Conservation (phyloP, 1,140 invertebrate genomes). For the Cotesia vestalis region DNA sequence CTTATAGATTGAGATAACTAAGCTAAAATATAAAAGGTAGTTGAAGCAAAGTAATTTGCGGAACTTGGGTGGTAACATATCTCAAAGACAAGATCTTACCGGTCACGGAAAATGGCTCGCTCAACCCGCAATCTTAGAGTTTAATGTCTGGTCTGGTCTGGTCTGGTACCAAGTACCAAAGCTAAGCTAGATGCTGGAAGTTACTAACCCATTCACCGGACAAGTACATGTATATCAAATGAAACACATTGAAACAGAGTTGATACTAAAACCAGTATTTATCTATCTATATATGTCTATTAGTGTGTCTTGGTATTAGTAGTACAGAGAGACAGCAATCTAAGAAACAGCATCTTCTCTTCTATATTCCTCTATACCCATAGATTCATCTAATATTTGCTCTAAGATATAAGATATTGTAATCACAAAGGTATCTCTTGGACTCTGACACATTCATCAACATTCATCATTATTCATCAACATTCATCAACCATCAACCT, state of each 20-base stretch:
- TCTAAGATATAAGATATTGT: conserved; percentile 46
- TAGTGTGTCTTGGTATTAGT: background rate
- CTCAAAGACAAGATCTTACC: conserved; percentile 63
- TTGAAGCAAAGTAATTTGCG: conserved; percentile 34
- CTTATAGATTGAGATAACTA: conserved; percentile 6
- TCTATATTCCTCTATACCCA: no score
- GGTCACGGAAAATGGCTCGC: conserved; percentile 63
- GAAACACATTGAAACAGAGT: conserved; percentile 57
- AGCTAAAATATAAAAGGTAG: background rate
- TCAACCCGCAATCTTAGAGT: conserved; percentile 62
- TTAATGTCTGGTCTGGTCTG: conserved; percentile 48
- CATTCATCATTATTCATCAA: background rate
- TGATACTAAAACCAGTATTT: conserved; percentile 8
- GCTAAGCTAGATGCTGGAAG: conserved; percentile 23
- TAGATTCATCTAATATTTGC: conserved; percentile 59
- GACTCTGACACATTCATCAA: conserved; percentile 17
- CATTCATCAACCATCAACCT: background rate
- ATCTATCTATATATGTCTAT: no score
- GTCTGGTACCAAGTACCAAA: conserved; percentile 39
- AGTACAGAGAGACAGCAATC: background rate
- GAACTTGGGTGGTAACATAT: conserved; percentile 45
- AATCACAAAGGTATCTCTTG: conserved; percentile 57
- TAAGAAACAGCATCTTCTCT: background rate
- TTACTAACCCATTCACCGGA: conserved; percentile 43
- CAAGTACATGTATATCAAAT: conserved; percentile 63